Evolutionary conservation across 2,888 invertebrate genomes (phyloP).

Genomic region (Sceliomorpha sp.): DNA sequence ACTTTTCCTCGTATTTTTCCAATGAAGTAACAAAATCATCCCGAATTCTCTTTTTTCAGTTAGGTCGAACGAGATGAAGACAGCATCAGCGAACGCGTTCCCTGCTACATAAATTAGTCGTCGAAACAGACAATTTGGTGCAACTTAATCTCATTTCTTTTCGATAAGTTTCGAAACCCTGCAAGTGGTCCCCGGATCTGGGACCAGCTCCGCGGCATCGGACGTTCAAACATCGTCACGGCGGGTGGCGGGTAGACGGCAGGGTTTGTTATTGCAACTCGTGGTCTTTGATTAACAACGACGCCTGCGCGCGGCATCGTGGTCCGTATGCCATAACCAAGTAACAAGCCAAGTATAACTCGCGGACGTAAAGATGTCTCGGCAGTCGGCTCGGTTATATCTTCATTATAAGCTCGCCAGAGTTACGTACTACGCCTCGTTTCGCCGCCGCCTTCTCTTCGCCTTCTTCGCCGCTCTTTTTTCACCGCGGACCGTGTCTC

Average conservation of each 20-base stretch:
- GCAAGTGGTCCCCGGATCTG: conserved; percentile 7
- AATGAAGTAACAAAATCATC: too few species aligned
- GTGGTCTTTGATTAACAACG: conserved; percentile 72
- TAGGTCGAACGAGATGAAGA: too few species aligned
- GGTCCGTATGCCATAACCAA: conserved; percentile 60
- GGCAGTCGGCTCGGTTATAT: conserved; percentile 76
- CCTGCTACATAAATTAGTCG: too few species aligned
- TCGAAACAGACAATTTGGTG: too few species aligned
- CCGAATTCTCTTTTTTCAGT: too few species aligned
- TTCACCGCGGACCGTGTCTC: conserved; percentile 24
- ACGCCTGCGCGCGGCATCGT: conserved; percentile 58
- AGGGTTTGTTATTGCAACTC: conserved; percentile 32
- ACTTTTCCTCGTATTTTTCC: too few species aligned
- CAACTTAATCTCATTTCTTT: too few species aligned
- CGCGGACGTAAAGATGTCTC: conserved; percentile 77
- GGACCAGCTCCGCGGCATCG: conserved; percentile 5
- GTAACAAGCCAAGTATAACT: conserved; percentile 72
- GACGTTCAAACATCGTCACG: conserved; percentile 16
- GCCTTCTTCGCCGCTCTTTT: conserved; percentile 17
- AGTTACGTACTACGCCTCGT: conserved; percentile 74
- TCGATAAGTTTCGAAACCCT: neutral
- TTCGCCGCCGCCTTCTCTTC: conserved; percentile 21
- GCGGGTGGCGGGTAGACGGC: conserved; percentile 12
- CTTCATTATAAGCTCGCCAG: conserved; percentile 76
- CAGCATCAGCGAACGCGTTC: too few species aligned